Base-by-base conservation (phyloP, 2,113 vertebrate species). In the Chunga burmeisteri region DNA sequence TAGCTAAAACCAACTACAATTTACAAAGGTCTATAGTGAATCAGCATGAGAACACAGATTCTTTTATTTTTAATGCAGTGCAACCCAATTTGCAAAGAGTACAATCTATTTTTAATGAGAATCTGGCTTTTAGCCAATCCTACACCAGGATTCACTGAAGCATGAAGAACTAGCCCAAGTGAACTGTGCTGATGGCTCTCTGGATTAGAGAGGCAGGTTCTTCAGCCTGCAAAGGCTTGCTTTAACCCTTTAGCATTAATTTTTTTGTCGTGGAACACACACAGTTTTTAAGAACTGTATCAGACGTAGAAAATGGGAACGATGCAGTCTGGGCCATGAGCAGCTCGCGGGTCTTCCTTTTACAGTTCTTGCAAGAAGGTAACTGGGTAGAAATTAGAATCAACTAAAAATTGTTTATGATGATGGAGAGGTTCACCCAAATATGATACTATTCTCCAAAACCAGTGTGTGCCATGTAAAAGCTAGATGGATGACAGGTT, bases 21-120 rank as follows among this genome's bases (percentile, higher is more conserved):
- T 79, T 84, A 84, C 49, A 89, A 82, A 91, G 74, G 62, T 70
- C 86, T 89, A 50, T 4, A 91, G 87, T 66, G 49, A 93, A 94
- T 81, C 70, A 85, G 77, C 46, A 38, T 77, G 91, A 77, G 93
- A 95, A 88, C 86, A 81, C 4, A 20, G 71, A 70, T 68, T 81
- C 89, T 89, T 94, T 91, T 89, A 89, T 94, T 96, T 96, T 95
- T 79, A 95, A 95, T 75, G 71, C 70, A 55, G 38, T 36, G 66
- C 58, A 85, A 88, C 73, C 73, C 90, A 88, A 86, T 88, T 95
- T 2, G 46, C 74, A 80, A 58, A 75, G 65, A 73, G 34, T 42
- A 47, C 78, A 80, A 90, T 95, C 84, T 95, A 85, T 95, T 94
- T 96, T 94, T 96, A 95, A 97, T 95, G 94, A 94, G 82, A 73